A percentile compares a stretch with the other conserved stretches of the same genome.
These are phyloP conservation scores for Physeter macrocephalus DNA, from an alignment of 2,113 vertebrate genomes.

Conservation along the genomic window DNA sequence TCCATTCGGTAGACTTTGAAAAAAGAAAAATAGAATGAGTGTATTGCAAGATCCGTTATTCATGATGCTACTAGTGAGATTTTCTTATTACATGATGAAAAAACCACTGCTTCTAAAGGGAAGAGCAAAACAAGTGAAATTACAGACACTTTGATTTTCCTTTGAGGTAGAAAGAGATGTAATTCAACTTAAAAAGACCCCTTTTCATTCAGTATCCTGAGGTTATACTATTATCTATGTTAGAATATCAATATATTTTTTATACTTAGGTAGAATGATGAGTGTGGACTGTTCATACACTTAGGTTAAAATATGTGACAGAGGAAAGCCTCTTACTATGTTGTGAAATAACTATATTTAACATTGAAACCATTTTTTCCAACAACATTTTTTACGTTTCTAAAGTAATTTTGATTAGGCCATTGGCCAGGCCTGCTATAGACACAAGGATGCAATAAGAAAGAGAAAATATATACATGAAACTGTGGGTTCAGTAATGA, in stretches of 20 bases:
- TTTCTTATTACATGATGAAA: neutral
- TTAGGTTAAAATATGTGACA: neutral
- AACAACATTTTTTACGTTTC: neutral
- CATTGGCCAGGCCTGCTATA: neutral
- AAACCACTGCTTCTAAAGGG: neutral
- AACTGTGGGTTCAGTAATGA: neutral
- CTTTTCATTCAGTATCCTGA: neutral
- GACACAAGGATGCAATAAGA: neutral
- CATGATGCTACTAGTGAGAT: neutral
- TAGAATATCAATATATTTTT: neutral
- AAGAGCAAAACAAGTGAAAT: neutral
- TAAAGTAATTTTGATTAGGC: neutral
- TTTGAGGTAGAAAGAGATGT: neutral
- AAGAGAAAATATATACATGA: neutral
- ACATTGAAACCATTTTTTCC: neutral
- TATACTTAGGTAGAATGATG: neutral
- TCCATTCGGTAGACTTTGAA: neutral
- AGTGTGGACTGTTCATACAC: neutral
- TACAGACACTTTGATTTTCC: neutral
- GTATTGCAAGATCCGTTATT: neutral
- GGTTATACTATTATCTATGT: neutral
- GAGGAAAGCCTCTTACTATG: neutral
- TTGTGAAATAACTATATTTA: neutral
- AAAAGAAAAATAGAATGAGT: neutral
- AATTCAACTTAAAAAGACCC: neutral